Base-by-base conservation (phyloP, 2,113 vertebrate species). In the Saccopteryx leptura region DNA sequence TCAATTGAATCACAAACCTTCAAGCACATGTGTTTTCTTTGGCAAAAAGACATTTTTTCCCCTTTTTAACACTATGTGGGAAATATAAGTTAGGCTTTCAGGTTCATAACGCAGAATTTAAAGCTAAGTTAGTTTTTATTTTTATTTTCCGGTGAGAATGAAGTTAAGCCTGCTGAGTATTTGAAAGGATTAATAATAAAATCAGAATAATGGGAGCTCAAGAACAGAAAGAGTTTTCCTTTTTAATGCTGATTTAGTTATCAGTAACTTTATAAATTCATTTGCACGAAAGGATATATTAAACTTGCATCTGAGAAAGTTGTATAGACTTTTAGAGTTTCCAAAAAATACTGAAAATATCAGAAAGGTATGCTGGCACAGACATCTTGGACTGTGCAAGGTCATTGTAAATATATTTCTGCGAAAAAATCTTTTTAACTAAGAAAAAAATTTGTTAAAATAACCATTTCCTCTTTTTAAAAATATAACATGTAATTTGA, bases 1-100 rank as follows among this genome's bases (percentile, higher is more conserved):
- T 97, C 93, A 82, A 90, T 97, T 94, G 94, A 81, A 94, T 97
- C 88, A 39, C 52, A 94, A 95, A 28, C 88, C 98, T 94, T 96
- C 92, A 95, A 97, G 12, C 85, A 96, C 90, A 87, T 14, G 66
- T 28, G 86, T 94, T 96, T 97, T 91, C 14, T 69, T 96, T 65
- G 19, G 18, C 81, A 71, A 69, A 60, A 75, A 88, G 92, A 4
- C 4, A 93, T 58, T 82, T 82, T 46, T 52, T 23, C 39, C 39
- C 39, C 39, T 93, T 93, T 66, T 9, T 2, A 9, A 9, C 7
- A 52, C 69, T 31, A 17, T 86, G 39, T 94, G 7, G 17, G 1
- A 93, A 92, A 87, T 94, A 82, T 23, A 91, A 89, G 81, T 26
- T 93, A 28, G 17, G 50, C 88, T 98, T 98, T 78, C 56, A 87